phyloP scores from a whole-genome alignment of 2,888 invertebrate genomes.

The Dendrolimus houi region DNA sequence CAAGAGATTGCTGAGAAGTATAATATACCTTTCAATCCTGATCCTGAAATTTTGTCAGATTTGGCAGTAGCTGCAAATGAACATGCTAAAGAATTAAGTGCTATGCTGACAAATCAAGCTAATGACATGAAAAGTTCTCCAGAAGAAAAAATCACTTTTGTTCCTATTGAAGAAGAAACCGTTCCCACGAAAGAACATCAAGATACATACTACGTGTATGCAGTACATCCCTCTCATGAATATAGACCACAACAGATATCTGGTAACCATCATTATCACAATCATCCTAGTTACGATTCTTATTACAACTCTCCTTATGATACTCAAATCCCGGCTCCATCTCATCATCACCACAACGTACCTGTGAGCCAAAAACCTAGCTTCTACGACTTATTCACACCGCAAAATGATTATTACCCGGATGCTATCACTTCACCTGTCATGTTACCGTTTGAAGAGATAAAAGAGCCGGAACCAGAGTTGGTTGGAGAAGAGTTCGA shows the following conservation, averaged over 20 bases:
- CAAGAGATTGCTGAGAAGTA: slow-evolving; percentile 68
- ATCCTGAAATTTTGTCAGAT: slow-evolving; percentile 54
- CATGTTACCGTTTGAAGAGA: slow-evolving; percentile 33
- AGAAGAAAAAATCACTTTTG: slow-evolving; percentile 21
- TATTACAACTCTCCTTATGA: slow-evolving; percentile 36
- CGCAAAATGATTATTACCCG: slow-evolving; percentile 38
- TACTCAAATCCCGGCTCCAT: slow-evolving; percentile 38
- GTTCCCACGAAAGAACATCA: slow-evolving; percentile 14
- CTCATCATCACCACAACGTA: slow-evolving; percentile 26
- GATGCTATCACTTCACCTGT: slow-evolving; percentile 39
- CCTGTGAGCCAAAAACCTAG: slow-evolving; percentile 43
- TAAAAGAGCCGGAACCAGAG: slow-evolving; percentile 46
- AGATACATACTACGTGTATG: slow-evolving; percentile 26
- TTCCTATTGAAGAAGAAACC: slow-evolving; percentile 14
- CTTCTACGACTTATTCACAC: slow-evolving; percentile 48
- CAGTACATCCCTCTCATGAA: slow-evolving; percentile 16
- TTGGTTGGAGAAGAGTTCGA: slow-evolving; percentile 58
- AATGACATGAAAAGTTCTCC: slow-evolving; percentile 33
- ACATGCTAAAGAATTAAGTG: slow-evolving; percentile 50
- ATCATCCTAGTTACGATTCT: slow-evolving; percentile 7
- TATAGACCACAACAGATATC: slow-evolving; percentile 16
- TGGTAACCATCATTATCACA: not conserved
- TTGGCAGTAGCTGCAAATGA: slow-evolving; percentile 52
- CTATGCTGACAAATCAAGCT: slow-evolving; percentile 39
- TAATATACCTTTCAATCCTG: slow-evolving; percentile 56